Percentiles rank a stretch among this genome's conserved stretches.
phyloP scores from a whole-genome alignment of 1,140 invertebrate genomes.

The Physella acuta region DNA sequence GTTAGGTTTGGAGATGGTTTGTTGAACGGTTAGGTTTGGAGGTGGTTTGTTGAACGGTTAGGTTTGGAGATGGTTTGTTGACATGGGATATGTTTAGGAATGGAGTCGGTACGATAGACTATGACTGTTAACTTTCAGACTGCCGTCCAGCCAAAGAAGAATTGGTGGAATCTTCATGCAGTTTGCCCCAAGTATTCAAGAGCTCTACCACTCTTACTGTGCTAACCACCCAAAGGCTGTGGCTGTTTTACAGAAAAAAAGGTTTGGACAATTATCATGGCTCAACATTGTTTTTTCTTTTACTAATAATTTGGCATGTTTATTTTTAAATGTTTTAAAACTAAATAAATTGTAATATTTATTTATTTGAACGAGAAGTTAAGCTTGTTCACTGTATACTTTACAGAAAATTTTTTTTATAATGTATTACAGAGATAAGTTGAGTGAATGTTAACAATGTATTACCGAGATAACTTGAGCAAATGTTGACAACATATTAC shows the following conservation, averaged over 20 bases:
- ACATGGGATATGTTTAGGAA: too few species aligned
- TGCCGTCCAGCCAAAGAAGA: conserved; percentile 74
- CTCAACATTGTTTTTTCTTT: not conserved
- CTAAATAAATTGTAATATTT: too few species aligned
- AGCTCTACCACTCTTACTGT: conserved; percentile 85
- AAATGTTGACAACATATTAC: not conserved
- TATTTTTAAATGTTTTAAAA: too few species aligned
- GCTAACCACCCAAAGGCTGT: conserved; percentile 89
- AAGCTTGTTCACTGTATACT: too few species aligned
- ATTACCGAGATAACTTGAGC: not conserved
- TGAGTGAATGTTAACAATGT: not conserved
- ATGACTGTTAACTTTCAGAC: conserved; percentile 42
- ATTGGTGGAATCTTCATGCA: conserved; percentile 89
- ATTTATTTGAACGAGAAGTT: too few species aligned
- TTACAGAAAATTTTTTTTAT: too few species aligned
- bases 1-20: too few species aligned
- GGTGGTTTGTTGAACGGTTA: too few species aligned
- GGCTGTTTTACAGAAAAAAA: conserved; percentile 69
- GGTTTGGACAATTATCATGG: conserved; percentile 31
- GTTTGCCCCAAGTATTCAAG: conserved; percentile 82
- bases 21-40: too few species aligned
- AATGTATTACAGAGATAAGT: not conserved
- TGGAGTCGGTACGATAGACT: too few species aligned
- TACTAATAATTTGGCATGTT: too few species aligned
- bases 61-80: too few species aligned